phyloP scores from a whole-genome alignment of 2,888 invertebrate species.

The Volucella inflata region DNA sequence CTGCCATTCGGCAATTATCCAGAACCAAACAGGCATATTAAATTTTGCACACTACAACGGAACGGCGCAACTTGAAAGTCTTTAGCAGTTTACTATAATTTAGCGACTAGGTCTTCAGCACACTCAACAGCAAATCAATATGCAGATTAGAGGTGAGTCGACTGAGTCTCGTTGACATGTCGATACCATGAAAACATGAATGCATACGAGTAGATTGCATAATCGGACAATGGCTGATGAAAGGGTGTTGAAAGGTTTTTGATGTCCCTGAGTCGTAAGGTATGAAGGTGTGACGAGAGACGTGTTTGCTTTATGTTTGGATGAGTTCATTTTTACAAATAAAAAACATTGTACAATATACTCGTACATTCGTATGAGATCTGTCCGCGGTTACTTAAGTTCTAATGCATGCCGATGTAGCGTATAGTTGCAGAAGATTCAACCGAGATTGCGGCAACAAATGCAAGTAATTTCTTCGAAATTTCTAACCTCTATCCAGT shows the following conservation, averaged over 20 bases:
- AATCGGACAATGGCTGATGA: constrained; percentile 67
- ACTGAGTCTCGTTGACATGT: constrained; percentile 38
- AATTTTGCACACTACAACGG: constrained; percentile 18
- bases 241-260: constrained; percentile 35
- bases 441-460: too few species aligned
- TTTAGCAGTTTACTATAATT: constrained; percentile 24
- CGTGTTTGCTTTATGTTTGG: constrained; percentile 23
- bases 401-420: too few species aligned
- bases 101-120: constrained; percentile 61
- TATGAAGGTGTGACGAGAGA: background rate
- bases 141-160: constrained; percentile 73
- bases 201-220: constrained; percentile 64
- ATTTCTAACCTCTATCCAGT: too few species aligned
- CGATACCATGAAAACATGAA: constrained; percentile 23
- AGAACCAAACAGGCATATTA: constrained; percentile 30
- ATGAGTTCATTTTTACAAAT: too few species aligned
- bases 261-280: constrained; percentile 41
- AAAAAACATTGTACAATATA: too few species aligned
- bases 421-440: too few species aligned
- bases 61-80: constrained; percentile 47
- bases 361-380: too few species aligned
- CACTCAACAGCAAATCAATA: constrained; percentile 71
- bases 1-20: constrained; percentile 54
- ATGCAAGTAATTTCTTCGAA: too few species aligned
- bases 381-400: too few species aligned